Conservation (phyloP, 2,888 invertebrate genomes). For the Cryptophagus acutangulus region DNA sequence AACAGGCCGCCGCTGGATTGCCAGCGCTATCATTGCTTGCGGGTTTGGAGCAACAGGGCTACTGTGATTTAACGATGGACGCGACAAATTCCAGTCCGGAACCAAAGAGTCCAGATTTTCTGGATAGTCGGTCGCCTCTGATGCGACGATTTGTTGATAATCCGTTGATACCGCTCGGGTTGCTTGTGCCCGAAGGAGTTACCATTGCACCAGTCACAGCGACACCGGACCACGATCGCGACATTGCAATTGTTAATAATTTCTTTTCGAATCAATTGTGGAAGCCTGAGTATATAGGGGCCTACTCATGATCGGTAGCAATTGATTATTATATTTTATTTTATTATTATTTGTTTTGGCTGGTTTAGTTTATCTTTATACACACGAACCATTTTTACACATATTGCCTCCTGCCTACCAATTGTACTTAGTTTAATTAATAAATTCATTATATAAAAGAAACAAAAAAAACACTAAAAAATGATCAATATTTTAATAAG, state of each 20-base stretch:
- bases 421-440: slow-evolving; percentile 34
- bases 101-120: slow-evolving; percentile 23
- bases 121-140: slow-evolving; percentile 18
- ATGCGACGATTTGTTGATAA: slow-evolving; percentile 39
- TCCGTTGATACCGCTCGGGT: slow-evolving; percentile 47
- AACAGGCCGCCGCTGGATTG: slow-evolving; percentile 18
- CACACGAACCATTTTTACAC: not conserved
- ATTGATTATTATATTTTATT: slow-evolving; percentile 15
- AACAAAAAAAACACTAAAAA: slow-evolving; percentile 6
- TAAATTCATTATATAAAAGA: slow-evolving; percentile 10
- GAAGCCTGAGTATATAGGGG: slow-evolving; percentile 53
- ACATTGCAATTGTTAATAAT: slow-evolving; percentile 52
- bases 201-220: slow-evolving; percentile 48
- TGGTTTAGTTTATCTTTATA: not conserved
- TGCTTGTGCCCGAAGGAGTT: slow-evolving; percentile 48
- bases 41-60: too few relatives aligned
- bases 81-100: slow-evolving; percentile 17
- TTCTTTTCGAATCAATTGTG: slow-evolving; percentile 55
- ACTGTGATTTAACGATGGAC: too few relatives aligned
- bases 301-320: slow-evolving; percentile 47
- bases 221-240: slow-evolving; percentile 48
- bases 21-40: slow-evolving; percentile 13
- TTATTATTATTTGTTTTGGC: not conserved
- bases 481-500: slow-evolving; percentile 18
- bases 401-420: slow-evolving; percentile 18